Base-by-base conservation (phyloP, 2,888 invertebrate species). In the Elgonia sp. region DNA sequence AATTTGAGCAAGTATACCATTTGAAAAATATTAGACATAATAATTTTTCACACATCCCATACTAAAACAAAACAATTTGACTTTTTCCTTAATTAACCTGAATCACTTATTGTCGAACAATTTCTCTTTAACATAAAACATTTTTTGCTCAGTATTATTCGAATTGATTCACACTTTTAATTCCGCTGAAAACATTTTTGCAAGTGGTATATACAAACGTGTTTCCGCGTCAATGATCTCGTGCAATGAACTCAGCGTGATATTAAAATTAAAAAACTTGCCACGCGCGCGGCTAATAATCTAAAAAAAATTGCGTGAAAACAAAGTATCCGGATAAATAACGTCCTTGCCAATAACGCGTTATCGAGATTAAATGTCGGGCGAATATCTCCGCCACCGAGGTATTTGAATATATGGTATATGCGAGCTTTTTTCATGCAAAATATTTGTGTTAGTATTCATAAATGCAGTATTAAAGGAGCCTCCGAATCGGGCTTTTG, bases 231-330 rank as follows among this genome's bases (percentile, higher is more conserved):
- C 57, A 37, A 37, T 60, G 37, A 4, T 7, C 10, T 60, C 29
- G 29, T 18, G 18, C 37, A 42, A n/a, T 69, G 21, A 53, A 69
- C 60, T 60, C 72, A n/a, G 14, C 62, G 60, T 39, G 40, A 79
- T 84, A 65, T 84, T 72, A 72, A 85, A 79, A 79, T 79, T 40
- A 67, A 39, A 67, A 73, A 72, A 85, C 21, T 85, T 65, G 62
- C 50, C 60, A 53, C 72, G 18, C 63, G 55, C 39, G 8, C 46
- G 20, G 70, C 62, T 80, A 69, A 75, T 79, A 83, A 69, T 83
- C 69, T 14, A 53, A 60, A 60, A 82, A 76, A 75, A 57, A 40
- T 60, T 57, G 75, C 57, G 57, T 42, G 67, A 67, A 63, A 83
- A 67, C 75, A 67, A 83, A 60, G 67, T 76, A 62, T 65, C 21